A percentile compares a stretch with the other conserved stretches of the same genome.
Evolutionary conservation across 2,888 invertebrate genomes (phyloP).

Genomic region (Spilarctia lutea): DNA sequence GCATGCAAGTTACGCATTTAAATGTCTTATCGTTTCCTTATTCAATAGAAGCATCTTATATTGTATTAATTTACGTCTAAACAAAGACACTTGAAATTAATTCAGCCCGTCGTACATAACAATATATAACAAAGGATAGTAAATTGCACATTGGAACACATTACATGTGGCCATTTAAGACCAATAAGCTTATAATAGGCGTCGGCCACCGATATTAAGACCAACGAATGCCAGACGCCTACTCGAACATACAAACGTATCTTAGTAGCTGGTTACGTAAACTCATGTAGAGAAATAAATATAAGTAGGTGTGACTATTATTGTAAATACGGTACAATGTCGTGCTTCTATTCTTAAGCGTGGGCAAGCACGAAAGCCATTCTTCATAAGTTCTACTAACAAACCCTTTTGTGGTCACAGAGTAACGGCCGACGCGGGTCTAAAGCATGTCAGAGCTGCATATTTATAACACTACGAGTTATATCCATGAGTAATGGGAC

Average conservation of each 20-base stretch:
- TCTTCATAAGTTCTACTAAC: constrained; percentile 84
- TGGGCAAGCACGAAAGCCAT: constrained; percentile 74
- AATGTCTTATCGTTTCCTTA: no score
- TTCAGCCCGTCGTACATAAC: not conserved
- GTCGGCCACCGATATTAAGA: constrained; percentile 10
- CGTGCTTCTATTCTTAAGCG: constrained; percentile 62
- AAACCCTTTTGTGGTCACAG: constrained; percentile 81
- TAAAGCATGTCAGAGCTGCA: constrained; percentile 79
- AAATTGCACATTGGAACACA: constrained; percentile 6
- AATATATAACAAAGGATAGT: not conserved
- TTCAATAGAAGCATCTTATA: not conserved
- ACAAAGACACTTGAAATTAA: not conserved
- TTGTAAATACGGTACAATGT: constrained; percentile 41
- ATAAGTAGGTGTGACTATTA: constrained; percentile 26
- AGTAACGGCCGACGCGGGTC: constrained; percentile 72
- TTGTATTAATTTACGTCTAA: not conserved
- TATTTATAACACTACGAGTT: constrained; percentile 83
- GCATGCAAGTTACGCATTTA: not conserved
- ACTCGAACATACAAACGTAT: constrained; percentile 4
- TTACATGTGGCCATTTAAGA: constrained; percentile 4
- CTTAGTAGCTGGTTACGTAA: constrained; percentile 7
- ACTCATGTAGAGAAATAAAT: constrained; percentile 7
- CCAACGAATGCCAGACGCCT: constrained; percentile 16
- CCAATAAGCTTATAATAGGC: constrained; percentile 17
- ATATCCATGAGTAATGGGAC: constrained; percentile 81